Evolutionary conservation across 2,797 vertebrate genomes (phyloP).

Genomic region (Neosilurus hyrtlii): DNA sequence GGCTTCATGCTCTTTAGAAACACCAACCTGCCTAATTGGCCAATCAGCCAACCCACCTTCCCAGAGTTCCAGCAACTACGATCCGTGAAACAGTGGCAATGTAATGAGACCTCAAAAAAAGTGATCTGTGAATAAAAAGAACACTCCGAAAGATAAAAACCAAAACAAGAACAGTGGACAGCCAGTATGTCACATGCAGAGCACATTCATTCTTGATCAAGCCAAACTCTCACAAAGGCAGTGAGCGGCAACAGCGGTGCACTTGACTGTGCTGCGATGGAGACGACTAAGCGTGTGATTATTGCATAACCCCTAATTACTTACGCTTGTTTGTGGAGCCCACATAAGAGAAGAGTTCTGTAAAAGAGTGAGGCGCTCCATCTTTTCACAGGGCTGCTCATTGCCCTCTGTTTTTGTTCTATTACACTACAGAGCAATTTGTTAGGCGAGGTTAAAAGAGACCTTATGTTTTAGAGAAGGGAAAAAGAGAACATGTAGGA

Average conservation of each 20-base stretch:
- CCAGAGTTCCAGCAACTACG: constrained; percentile 20
- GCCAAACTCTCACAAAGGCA: constrained; percentile 9
- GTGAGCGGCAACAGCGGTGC: background rate
- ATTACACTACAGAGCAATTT: constrained; percentile 67
- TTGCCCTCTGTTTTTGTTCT: constrained; percentile 57
- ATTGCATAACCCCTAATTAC: constrained; percentile 57
- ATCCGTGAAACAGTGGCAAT: constrained; percentile 2
- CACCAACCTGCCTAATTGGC: constrained; percentile 42
- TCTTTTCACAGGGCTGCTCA: constrained; percentile 56
- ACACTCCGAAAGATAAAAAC: constrained; percentile 10
- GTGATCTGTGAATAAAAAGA: background rate
- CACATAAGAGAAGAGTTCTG: constrained; percentile 35
- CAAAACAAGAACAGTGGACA: constrained; percentile 6
- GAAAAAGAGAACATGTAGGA: constrained; percentile 2
- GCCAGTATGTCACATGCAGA: constrained; percentile 20
- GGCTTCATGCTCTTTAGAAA: constrained; percentile 28
- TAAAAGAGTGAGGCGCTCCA: constrained; percentile 60
- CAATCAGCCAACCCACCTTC: constrained; percentile 28
- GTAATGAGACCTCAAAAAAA: background rate
- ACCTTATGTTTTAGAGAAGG: constrained; percentile 63
- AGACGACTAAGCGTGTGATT: constrained; percentile 53
- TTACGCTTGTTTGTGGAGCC: constrained; percentile 59
- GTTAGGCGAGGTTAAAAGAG: constrained; percentile 64
- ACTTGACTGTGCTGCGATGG: constrained; percentile 46
- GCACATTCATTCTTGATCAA: constrained; percentile 5